These are phyloP conservation scores for Leuciscus waleckii DNA, from an alignment of 2,797 vertebrate genomes.

Conservation along the genomic window DNA sequence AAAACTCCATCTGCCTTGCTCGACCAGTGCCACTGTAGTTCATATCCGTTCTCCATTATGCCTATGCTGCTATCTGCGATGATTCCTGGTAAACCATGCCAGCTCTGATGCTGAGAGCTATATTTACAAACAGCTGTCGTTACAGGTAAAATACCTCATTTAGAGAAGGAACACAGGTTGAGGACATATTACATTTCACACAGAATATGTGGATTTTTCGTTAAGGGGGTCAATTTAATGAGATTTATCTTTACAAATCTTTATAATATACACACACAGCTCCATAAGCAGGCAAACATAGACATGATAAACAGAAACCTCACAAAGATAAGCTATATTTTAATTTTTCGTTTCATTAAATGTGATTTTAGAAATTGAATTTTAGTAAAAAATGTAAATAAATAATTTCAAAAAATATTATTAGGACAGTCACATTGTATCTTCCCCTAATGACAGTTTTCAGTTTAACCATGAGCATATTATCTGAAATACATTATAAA, in stretches of 20 bases:
- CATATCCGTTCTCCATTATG: conserved; percentile 69
- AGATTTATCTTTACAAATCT: conserved; percentile 36
- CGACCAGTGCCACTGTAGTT: conserved; percentile 64
- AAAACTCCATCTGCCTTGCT: conserved; percentile 80
- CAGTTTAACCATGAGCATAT: conserved; percentile 8
- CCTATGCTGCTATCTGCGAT: conserved; percentile 68
- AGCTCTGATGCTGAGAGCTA: conserved; percentile 78
- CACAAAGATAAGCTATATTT: conserved; percentile 19
- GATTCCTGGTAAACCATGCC: conserved; percentile 67
- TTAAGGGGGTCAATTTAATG: conserved; percentile 61
- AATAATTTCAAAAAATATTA: conserved; percentile 5
- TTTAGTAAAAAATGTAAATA: not conserved
- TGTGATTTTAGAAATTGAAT: not conserved
- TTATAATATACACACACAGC: conserved; percentile 14
- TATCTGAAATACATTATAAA: conserved; percentile 2
- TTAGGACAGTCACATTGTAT: not conserved
- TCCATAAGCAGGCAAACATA: conserved; percentile 40
- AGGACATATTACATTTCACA: conserved; percentile 11
- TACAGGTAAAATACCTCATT: conserved; percentile 58
- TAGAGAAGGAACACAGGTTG: conserved; percentile 46
- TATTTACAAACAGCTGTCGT: conserved; percentile 83
- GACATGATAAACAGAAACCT: conserved; percentile 14
- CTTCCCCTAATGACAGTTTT: not conserved
- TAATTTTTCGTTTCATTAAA: not conserved
- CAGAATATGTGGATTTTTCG: conserved; percentile 39